A percentile compares a stretch with the other conserved stretches of the same genome.
Conservation (phyloP, 1,140 invertebrate genomes). For the Papilio glaucus region DNA sequence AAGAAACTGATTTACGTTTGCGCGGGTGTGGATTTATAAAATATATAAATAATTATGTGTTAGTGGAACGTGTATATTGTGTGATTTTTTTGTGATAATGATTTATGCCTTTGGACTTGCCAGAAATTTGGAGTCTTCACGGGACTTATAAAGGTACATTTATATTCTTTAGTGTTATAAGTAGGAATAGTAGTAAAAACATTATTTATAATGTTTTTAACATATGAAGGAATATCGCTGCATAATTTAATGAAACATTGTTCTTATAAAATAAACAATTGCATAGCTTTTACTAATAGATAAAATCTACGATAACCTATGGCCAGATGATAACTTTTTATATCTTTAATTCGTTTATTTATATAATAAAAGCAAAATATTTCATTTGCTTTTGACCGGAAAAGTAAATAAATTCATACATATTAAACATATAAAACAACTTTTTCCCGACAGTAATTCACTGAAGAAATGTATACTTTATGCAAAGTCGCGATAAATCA, state of each 20-base stretch:
- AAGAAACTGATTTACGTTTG: slow-evolving; percentile 80
- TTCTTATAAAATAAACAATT: background rate
- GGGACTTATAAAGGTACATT: slow-evolving; percentile 78
- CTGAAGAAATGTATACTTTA: background rate
- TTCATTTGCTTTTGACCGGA: too few relatives aligned
- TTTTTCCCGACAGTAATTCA: background rate
- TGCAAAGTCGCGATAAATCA: background rate
- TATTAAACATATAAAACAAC: too few relatives aligned
- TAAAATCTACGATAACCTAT: slow-evolving; percentile 43
- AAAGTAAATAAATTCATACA: too few relatives aligned
- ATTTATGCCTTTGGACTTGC: slow-evolving; percentile 69
- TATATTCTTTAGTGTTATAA: slow-evolving; percentile 54
- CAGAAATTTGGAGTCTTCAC: slow-evolving; percentile 66
- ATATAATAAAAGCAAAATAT: slow-evolving; percentile 19
- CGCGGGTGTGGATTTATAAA: slow-evolving; percentile 79
- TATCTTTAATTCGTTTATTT: slow-evolving; percentile 42
- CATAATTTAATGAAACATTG: background rate
- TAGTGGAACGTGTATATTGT: slow-evolving; percentile 75
- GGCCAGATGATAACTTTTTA: slow-evolving; percentile 69
- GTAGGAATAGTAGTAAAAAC: background rate
- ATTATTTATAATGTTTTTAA: background rate
- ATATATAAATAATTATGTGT: slow-evolving; percentile 71
- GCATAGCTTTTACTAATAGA: background rate
- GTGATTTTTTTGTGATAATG: slow-evolving; percentile 78
- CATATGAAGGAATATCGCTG: background rate